Evolutionary conservation across 2,113 vertebrate species (phyloP).

Genomic region (Sinosuthora webbiana): DNA sequence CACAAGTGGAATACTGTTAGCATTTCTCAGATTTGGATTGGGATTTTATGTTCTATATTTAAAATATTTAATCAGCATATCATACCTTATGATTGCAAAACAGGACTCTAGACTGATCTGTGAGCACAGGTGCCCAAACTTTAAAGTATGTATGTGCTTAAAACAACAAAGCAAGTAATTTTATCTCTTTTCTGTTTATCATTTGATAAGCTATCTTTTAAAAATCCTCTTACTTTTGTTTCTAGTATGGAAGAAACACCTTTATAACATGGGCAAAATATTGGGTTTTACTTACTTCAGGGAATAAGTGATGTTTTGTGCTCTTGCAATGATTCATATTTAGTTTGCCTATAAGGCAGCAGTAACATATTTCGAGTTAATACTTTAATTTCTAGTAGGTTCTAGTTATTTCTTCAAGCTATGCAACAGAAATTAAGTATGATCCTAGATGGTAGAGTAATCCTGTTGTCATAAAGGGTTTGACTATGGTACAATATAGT

Average conservation of each 20-base stretch:
- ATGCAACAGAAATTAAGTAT: neutral
- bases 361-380: neutral
- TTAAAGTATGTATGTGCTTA: constrained; percentile 32
- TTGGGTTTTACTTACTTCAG: neutral
- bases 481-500: neutral
- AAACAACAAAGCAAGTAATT: constrained; percentile 53
- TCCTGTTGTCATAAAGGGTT: neutral
- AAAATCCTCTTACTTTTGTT: constrained; percentile 43
- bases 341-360: neutral
- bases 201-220: constrained; percentile 53
- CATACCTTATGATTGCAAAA: constrained; percentile 39
- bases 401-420: neutral
- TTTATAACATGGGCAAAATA: constrained; percentile 33
- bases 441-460: neutral
- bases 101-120: constrained; percentile 31
- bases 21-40: constrained; percentile 61
- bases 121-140: constrained; percentile 59
- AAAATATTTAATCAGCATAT: constrained; percentile 63
- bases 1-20: constrained; percentile 65
- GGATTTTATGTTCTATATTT: constrained; percentile 54
- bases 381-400: neutral
- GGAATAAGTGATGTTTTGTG: neutral
- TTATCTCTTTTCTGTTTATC: constrained; percentile 58
- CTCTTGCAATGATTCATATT: neutral
- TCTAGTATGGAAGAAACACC: constrained; percentile 9